These are phyloP conservation scores for Biston betularia DNA, from an alignment of 2,888 invertebrate species.

Conservation along the genomic window DNA sequence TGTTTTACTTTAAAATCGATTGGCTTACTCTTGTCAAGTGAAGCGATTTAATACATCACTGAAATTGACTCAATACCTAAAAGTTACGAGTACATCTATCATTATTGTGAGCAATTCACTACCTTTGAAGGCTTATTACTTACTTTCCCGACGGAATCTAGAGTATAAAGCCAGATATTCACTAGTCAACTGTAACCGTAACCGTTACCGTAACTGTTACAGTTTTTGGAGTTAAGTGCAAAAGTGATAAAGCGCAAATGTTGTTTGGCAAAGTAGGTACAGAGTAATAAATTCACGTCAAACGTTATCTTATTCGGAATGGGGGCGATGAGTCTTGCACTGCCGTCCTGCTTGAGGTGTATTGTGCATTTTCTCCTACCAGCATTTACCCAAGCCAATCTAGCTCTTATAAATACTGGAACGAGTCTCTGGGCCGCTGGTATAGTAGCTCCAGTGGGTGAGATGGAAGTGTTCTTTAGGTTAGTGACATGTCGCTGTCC, in stretches of 20 bases:
- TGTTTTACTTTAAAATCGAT: constrained; percentile 1
- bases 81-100: constrained; percentile 2
- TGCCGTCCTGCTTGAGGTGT: too few species aligned
- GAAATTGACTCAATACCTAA: constrained; percentile 21
- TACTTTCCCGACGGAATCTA: constrained; percentile 15
- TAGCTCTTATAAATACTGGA: too few species aligned
- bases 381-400: too few species aligned
- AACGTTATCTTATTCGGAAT: too few species aligned
- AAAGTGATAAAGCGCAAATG: neutral
- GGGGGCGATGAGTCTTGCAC: too few species aligned
- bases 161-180: neutral
- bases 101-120: constrained; percentile 16
- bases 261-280: too few species aligned
- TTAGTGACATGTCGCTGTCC: too few species aligned
- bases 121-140: constrained; percentile 7
- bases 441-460: too few species aligned
- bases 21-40: constrained; percentile 5
- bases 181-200: neutral
- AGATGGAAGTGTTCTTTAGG: too few species aligned
- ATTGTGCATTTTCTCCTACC: too few species aligned
- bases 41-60: constrained; percentile 16
- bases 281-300: too few species aligned
- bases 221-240: neutral
- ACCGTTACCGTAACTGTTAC: neutral
- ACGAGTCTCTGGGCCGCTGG: too few species aligned